These are phyloP conservation scores for Cheirogaleus major DNA, from an alignment of 2,797 vertebrate species.

Conservation along the genomic window DNA sequence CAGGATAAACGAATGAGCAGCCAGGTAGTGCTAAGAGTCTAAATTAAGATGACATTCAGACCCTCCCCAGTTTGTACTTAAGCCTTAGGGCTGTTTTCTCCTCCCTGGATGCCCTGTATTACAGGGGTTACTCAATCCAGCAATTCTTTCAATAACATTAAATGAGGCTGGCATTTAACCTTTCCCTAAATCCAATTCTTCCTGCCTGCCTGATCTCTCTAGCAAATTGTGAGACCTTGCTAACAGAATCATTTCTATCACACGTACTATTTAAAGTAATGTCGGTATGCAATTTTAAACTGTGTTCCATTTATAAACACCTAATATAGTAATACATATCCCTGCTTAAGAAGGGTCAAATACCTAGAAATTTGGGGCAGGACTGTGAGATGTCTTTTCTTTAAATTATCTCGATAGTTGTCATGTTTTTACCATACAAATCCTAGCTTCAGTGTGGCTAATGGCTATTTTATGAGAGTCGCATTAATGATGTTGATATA, in stretches of 20 bases:
- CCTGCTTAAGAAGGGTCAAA: neutral
- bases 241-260: neutral
- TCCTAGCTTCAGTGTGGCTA: neutral
- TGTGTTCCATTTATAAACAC: neutral
- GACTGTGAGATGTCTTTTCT: neutral
- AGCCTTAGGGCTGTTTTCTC: neutral
- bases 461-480: constrained; percentile 29
- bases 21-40: neutral
- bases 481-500: constrained; percentile 48
- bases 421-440: constrained; percentile 21
- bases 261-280: neutral
- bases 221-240: neutral
- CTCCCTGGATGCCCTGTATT: neutral
- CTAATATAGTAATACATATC: neutral
- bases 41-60: neutral
- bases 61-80: neutral
- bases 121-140: neutral
- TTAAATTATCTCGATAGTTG: neutral
- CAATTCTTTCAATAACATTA: neutral
- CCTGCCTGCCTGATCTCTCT: neutral
- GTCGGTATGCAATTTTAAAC: neutral
- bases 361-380: neutral
- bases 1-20: neutral
- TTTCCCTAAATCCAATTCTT: neutral
- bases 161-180: neutral